A percentile compares a stretch with the other conserved stretches of the same genome.
phyloP scores from a whole-genome alignment of 2,797 vertebrate genomes.

The Darevskia mixta region DNA sequence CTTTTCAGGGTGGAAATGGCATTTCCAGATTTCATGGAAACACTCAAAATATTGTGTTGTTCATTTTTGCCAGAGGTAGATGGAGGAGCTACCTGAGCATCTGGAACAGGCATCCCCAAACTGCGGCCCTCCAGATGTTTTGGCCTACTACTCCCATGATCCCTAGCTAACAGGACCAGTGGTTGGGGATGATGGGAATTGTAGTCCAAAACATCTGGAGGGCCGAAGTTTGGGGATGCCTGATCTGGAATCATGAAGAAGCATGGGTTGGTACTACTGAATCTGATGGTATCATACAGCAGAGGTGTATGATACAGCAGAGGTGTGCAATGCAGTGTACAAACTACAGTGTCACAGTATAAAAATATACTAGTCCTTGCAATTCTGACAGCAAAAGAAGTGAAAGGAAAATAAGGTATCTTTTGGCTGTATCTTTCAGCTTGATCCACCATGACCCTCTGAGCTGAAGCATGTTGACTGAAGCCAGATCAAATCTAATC shows the following conservation, averaged over 20 bases:
- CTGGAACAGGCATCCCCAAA: no score
- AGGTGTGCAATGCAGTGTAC: not conserved
- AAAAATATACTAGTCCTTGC: not conserved
- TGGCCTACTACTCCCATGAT: no score
- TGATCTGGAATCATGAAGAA: not conserved
- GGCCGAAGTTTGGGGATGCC: no score
- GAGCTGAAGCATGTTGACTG: not conserved
- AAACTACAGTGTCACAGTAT: no score
- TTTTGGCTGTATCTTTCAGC: not conserved
- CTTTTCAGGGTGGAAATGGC: no score
- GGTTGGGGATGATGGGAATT: no score
- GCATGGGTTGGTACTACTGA: not conserved
- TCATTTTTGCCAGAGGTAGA: not conserved
- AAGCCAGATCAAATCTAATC: not conserved
- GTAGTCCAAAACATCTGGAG: no score
- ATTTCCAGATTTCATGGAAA: not conserved
- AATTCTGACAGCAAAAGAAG: not conserved
- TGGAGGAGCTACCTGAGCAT: not conserved
- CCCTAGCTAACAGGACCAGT: no score
- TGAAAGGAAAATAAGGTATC: not conserved
- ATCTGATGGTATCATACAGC: not conserved
- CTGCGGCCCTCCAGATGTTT: no score
- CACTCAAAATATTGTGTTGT: not conserved
- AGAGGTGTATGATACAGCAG: not conserved
- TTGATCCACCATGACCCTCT: not conserved